Evolutionary conservation across 2,797 vertebrate species (phyloP).

Genomic region (Pipistrellus nathusii): DNA sequence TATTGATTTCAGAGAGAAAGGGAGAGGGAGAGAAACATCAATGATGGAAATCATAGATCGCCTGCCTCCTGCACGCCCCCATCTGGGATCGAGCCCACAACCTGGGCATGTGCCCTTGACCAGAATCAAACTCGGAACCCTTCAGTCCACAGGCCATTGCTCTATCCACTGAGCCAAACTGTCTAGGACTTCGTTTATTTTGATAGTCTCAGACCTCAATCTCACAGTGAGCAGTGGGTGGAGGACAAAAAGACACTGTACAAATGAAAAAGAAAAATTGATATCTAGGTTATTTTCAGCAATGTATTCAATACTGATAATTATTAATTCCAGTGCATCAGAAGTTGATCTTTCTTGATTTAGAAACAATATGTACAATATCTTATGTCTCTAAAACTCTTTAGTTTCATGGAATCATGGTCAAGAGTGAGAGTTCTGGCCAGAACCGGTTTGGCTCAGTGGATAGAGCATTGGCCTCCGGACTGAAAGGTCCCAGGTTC

Average conservation of each 20-base stretch:
- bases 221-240: background rate
- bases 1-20: no score
- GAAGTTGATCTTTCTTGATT: conserved; percentile 45
- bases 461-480: no score
- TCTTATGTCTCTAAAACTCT: background rate
- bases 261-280: background rate
- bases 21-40: no score
- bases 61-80: no score
- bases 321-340: background rate
- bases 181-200: background rate
- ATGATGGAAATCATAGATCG: no score
- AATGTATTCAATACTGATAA: conserved; percentile 34
- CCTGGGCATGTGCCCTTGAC: no score
- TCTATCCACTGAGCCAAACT: no score
- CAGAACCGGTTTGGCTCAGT: no score
- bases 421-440: background rate
- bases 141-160: no score
- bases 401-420: background rate
- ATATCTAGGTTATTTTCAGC: background rate
- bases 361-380: background rate
- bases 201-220: background rate
- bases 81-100: no score
- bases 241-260: background rate
- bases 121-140: no score
- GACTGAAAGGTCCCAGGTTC: no score